A percentile compares a stretch with the other conserved stretches of the same genome.
Conservation (phyloP, 2,113 vertebrate species). For the Acanthisitta chloris region DNA sequence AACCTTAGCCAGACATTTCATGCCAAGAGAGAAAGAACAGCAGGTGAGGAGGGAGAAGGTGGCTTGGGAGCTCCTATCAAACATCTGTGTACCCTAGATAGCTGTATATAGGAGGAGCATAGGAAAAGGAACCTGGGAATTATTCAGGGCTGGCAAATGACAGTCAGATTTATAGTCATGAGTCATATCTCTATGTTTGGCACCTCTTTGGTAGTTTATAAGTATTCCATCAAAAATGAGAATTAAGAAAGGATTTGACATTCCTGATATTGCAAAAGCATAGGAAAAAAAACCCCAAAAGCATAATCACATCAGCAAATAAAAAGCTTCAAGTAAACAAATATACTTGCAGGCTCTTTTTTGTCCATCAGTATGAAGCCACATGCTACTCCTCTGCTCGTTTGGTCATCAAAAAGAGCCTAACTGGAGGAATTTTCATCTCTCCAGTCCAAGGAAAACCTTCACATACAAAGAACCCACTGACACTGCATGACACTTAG, state of each 20-base stretch:
- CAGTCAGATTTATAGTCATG: background rate
- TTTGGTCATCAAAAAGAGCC: background rate
- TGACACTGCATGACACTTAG: background rate
- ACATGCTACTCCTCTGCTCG: background rate
- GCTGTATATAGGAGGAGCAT: background rate
- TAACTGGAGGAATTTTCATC: background rate
- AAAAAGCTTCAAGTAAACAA: background rate
- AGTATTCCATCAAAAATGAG: background rate
- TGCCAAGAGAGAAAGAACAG: background rate
- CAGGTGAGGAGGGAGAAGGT: slow-evolving; percentile 7
- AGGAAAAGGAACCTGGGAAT: background rate
- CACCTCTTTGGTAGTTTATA: background rate
- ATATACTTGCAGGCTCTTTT: background rate
- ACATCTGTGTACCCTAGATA: background rate
- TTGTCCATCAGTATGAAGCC: background rate
- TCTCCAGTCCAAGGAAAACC: background rate
- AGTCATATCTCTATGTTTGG: background rate
- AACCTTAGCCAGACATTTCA: background rate
- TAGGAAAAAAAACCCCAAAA: background rate
- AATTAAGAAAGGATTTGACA: background rate
- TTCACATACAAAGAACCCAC: background rate
- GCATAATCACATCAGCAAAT: background rate
- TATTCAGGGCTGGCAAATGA: background rate
- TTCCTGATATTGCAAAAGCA: background rate
- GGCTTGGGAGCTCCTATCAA: background rate